Evolutionary conservation across 1,140 invertebrate genomes (phyloP).

Genomic region (Agrilus planipennis): DNA sequence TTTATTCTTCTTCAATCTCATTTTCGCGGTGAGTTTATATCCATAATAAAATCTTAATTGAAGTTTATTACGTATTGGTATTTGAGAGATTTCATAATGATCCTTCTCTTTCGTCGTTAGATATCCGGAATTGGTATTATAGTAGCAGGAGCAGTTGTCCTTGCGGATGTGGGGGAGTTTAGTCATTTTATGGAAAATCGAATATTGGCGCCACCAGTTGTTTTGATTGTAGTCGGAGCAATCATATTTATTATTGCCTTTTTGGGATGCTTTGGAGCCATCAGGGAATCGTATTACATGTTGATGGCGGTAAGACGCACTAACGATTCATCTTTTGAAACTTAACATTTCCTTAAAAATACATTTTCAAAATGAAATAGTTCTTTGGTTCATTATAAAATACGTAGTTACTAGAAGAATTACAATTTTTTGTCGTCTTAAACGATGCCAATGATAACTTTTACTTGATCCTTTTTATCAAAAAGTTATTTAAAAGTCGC

Average conservation of each 20-base stretch:
- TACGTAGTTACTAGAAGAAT: no score
- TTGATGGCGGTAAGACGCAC: constrained; percentile 53
- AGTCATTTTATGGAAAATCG: constrained; percentile 44
- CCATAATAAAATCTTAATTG: not conserved
- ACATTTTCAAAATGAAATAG: no score
- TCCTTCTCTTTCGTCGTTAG: constrained; percentile 31
- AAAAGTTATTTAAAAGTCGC: no score
- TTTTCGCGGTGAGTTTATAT: constrained; percentile 53
- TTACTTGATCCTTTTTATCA: no score
- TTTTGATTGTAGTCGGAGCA: constrained; percentile 53
- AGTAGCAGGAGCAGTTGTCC: constrained; percentile 42
- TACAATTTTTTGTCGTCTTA: no score
- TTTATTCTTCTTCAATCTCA: constrained; percentile 55
- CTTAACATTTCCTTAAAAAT: no score
- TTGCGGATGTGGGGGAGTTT: constrained; percentile 42
- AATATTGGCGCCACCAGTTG: constrained; percentile 41
- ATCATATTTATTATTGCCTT: constrained; percentile 63
- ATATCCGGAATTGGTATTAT: constrained; percentile 49
- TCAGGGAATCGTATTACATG: constrained; percentile 53
- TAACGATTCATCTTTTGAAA: no score
- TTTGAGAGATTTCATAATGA: not conserved
- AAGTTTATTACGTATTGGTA: constrained; percentile 10
- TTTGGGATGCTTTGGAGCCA: constrained; percentile 61
- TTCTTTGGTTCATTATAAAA: no score
- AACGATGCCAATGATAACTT: no score